Conservation (phyloP, 2,797 vertebrate species). For the Cryptoblepharus egeriae region DNA sequence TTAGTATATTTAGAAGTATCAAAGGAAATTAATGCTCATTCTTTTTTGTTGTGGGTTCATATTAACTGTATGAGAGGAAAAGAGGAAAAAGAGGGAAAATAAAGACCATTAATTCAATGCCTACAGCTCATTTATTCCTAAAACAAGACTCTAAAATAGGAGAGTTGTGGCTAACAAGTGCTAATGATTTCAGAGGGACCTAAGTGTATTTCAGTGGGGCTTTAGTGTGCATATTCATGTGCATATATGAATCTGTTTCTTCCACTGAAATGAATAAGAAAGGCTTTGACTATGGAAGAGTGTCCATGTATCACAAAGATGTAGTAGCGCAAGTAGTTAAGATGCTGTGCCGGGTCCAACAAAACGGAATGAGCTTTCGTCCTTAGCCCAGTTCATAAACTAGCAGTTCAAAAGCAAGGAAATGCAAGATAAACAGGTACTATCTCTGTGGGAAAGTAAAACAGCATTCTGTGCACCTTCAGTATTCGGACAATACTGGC, state of each 20-base stretch:
- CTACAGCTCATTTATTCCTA: not conserved
- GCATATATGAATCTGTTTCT: not conserved
- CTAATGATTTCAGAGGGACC: not conserved
- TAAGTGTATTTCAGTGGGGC: not conserved
- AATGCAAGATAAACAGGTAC: too few species aligned
- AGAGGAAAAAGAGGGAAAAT: too few species aligned
- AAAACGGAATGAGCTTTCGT: too few species aligned
- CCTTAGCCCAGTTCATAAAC: too few species aligned
- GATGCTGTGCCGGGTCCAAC: too few species aligned
- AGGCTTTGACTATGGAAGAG: not conserved
- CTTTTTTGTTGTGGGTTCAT: not conserved
- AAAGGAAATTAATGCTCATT: constrained; percentile 18
- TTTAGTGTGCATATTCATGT: too few species aligned
- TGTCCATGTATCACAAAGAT: too few species aligned
- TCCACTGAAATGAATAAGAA: not conserved
- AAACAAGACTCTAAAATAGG: not conserved
- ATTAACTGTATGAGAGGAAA: constrained; percentile 7
- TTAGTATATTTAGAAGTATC: constrained; percentile 15
- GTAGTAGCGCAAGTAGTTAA: too few species aligned
- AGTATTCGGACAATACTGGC: too few species aligned
- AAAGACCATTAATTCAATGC: constrained; percentile 2
- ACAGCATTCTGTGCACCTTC: too few species aligned
- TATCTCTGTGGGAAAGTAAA: too few species aligned
- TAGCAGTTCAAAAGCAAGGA: too few species aligned
- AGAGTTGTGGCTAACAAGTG: not conserved